A percentile compares a stretch with the other conserved stretches of the same genome.
Conservation (phyloP, 2,888 invertebrate species). For the Leptopilina drosophilae region DNA sequence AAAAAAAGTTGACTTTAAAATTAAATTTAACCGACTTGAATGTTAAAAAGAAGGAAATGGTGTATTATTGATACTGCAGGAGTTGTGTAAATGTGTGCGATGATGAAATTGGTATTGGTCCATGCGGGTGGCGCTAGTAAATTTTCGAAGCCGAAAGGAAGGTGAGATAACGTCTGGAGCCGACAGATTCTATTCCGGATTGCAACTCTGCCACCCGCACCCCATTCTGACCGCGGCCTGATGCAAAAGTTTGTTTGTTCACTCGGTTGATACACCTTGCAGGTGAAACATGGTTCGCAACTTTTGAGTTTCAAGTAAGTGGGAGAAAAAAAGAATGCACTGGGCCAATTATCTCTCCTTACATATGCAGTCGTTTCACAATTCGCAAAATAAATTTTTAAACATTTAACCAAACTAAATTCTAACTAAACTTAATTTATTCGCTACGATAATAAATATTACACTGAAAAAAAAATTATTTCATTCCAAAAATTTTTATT, state of each 20-base stretch:
- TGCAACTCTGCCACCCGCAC: conserved; percentile 74
- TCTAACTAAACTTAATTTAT: too few relatives aligned
- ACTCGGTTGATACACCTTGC: conserved; percentile 66
- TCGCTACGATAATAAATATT: too few relatives aligned
- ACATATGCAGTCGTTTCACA: too few relatives aligned
- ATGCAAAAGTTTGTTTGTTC: conserved; percentile 68
- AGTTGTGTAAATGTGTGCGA: not conserved
- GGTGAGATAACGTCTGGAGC: conserved; percentile 72
- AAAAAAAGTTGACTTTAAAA: too few relatives aligned
- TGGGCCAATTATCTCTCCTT: too few relatives aligned
- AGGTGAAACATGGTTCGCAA: conserved; percentile 67
- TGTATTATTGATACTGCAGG: not conserved
- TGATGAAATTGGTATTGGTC: conserved; percentile 17
- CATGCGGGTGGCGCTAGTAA: conserved; percentile 13
- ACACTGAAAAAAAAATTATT: too few relatives aligned
- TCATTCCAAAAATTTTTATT: too few relatives aligned
- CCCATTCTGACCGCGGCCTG: conserved; percentile 69
- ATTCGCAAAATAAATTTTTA: too few relatives aligned
- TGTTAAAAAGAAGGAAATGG: not conserved
- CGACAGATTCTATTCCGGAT: conserved; percentile 76
- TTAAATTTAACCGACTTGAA: not conserved
- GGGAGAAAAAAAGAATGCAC: not conserved
- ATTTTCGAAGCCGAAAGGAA: conserved; percentile 46
- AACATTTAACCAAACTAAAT: too few relatives aligned
- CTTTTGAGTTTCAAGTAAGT: conserved; percentile 39